A percentile compares a stretch with the other conserved stretches of the same genome.
These are phyloP conservation scores for Gryllus longicercus DNA, from an alignment of 2,888 invertebrate species.

Conservation along the genomic window DNA sequence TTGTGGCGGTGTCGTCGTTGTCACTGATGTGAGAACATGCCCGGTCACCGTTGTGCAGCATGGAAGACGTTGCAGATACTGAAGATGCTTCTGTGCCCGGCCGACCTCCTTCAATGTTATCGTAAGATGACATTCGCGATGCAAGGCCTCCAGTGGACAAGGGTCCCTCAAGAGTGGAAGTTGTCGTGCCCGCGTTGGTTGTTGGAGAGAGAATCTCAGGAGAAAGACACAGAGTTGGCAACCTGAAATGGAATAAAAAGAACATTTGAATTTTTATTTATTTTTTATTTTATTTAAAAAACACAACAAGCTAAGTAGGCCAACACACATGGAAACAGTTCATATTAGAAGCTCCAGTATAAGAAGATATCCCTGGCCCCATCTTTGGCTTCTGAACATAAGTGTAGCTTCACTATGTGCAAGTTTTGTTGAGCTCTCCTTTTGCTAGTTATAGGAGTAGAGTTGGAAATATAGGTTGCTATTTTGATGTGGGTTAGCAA, in stretches of 20 bases:
- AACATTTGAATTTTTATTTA: too few species aligned
- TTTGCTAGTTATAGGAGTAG: too few species aligned
- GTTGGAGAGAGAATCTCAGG: slow-evolving; percentile 44
- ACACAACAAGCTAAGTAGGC: too few species aligned
- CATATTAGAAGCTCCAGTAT: too few species aligned
- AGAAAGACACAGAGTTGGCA: slow-evolving; percentile 67
- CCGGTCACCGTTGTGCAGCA: slow-evolving; percentile 38
- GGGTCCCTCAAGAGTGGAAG: slow-evolving; percentile 24
- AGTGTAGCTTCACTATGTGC: too few species aligned
- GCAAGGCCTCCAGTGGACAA: slow-evolving; percentile 46
- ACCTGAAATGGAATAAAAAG: slow-evolving; percentile 40
- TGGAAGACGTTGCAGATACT: slow-evolving; percentile 25
- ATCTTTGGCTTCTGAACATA: too few species aligned
- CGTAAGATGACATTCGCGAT: slow-evolving; percentile 66
- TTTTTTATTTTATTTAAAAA: too few species aligned
- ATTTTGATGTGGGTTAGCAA: too few species aligned
- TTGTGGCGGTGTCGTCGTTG: slow-evolving; percentile 61
- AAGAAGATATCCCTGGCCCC: too few species aligned
- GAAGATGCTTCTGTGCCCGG: not conserved
- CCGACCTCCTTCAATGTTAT: slow-evolving; percentile 66
- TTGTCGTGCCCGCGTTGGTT: slow-evolving; percentile 21
- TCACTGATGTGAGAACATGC: slow-evolving; percentile 39
- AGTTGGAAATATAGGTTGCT: too few species aligned
- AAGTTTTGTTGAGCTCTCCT: too few species aligned
- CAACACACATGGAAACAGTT: too few species aligned